A percentile compares a stretch with the other conserved stretches of the same genome.
Conservation (phyloP, 2,888 invertebrate genomes). For the Pseudolycoriella hygida region DNA sequence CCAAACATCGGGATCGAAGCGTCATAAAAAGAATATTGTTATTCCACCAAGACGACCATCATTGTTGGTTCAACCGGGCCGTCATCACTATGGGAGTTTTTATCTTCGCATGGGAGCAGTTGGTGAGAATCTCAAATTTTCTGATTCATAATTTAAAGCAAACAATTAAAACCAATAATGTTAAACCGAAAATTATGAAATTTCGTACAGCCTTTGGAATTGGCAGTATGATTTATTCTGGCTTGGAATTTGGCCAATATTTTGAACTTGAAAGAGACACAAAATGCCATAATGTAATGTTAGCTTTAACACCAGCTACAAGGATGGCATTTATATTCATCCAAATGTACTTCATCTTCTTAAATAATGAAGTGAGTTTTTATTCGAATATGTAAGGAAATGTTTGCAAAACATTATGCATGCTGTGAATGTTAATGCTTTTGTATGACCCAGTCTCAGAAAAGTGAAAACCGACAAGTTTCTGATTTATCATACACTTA, state of each 20-base stretch:
- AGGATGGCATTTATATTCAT: constrained; percentile 93
- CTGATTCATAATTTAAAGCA: too few relatives aligned
- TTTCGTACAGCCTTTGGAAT: constrained; percentile 69
- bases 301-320: constrained; percentile 79
- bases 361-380: constrained; percentile 74
- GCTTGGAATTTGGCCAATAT: constrained; percentile 86
- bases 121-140: too few relatives aligned
- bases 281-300: constrained; percentile 78
- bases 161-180: constrained; percentile 6
- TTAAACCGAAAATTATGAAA: constrained; percentile 5
- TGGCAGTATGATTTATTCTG: constrained; percentile 93
- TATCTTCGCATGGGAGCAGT: constrained; percentile 87
- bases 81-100: constrained; percentile 79
- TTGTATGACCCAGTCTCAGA: too few relatives aligned
- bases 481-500: too few relatives aligned
- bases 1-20: constrained; percentile 17
- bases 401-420: too few relatives aligned
- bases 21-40: constrained; percentile 15
- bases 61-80: constrained; percentile 33
- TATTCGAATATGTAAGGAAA: too few relatives aligned
- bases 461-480: too few relatives aligned
- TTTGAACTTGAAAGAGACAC: constrained; percentile 82
- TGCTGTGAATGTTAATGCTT: too few relatives aligned
- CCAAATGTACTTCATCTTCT: constrained; percentile 96
- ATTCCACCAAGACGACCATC: constrained; percentile 31